A percentile compares a stretch with the other conserved stretches of the same genome.
phyloP scores from a whole-genome alignment of 2,888 invertebrate species.

The Plebejus argus region DNA sequence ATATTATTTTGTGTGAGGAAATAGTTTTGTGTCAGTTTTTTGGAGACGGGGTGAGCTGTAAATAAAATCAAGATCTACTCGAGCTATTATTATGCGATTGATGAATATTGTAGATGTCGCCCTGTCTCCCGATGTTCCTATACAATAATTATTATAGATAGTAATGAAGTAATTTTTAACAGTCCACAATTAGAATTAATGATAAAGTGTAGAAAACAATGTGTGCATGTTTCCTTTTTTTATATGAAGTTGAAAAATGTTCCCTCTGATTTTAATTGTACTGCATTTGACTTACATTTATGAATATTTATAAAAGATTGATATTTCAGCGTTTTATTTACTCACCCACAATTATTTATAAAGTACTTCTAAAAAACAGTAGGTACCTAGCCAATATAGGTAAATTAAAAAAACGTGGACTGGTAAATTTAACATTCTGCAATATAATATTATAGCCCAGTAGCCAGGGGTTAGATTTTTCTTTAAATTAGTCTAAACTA shows the following conservation, averaged over 20 bases:
- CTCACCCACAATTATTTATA: neutral
- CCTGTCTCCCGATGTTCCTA: conserved; percentile 65
- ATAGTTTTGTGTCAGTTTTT: conserved; percentile 30
- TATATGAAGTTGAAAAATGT: conserved; percentile 77
- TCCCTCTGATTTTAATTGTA: conserved; percentile 79
- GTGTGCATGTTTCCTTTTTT: conserved; percentile 76
- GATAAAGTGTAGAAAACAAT: conserved; percentile 80
- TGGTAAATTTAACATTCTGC: too few relatives aligned
- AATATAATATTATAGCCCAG: too few relatives aligned
- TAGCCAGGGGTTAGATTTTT: too few relatives aligned
- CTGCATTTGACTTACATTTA: conserved; percentile 80
- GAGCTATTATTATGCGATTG: conserved; percentile 34
- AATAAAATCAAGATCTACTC: conserved; percentile 31
- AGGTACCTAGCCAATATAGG: too few relatives aligned
- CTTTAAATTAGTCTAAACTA: too few relatives aligned
- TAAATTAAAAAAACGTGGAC: too few relatives aligned
- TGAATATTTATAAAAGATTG: conserved; percentile 81
- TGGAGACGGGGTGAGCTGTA: conserved; percentile 21
- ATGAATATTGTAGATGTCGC: conserved; percentile 46
- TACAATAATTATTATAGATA: conserved; percentile 57
- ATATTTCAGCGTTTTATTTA: conserved; percentile 68
- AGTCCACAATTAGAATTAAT: conserved; percentile 57
- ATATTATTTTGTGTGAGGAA: conserved; percentile 18
- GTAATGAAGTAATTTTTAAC: conserved; percentile 62
- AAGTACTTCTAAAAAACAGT: too few relatives aligned